phyloP scores from a whole-genome alignment of 2,113 vertebrate genomes.

The Rutilus rutilus region DNA sequence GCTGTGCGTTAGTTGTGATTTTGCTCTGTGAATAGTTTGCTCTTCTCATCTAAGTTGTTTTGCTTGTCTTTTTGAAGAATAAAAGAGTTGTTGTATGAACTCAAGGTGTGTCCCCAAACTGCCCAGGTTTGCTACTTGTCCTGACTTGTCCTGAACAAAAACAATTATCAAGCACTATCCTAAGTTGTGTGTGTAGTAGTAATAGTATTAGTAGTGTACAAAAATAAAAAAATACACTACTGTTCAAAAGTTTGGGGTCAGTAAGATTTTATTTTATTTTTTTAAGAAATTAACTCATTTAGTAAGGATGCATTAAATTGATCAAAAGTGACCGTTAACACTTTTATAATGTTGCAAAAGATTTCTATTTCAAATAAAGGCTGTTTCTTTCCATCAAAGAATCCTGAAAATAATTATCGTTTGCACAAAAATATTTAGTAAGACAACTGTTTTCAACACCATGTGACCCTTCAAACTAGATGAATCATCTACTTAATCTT shows the following conservation, averaged over 20 bases:
- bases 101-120: constrained; percentile 31
- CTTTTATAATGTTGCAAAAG: background rate
- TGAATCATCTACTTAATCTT: background rate
- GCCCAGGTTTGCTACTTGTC: constrained; percentile 15
- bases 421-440: background rate
- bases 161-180: background rate
- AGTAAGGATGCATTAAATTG: background rate
- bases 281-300: background rate
- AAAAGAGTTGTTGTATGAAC: constrained; percentile 28
- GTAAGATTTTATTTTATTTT: too few species aligned
- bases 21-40: constrained; percentile 6
- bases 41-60: constrained; percentile 1
- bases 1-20: constrained; percentile 23
- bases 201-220: background rate
- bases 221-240: too few species aligned
- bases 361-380: background rate
- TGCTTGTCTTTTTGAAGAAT: background rate
- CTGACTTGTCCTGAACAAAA: constrained; percentile 32
- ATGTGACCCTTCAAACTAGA: background rate
- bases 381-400: background rate
- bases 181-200: background rate
- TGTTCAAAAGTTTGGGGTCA: too few species aligned
- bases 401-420: background rate
- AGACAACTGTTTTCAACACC: background rate
- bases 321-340: background rate